phyloP scores from a whole-genome alignment of 1,140 invertebrate genomes.

The Rhyzopertha dominica region DNA sequence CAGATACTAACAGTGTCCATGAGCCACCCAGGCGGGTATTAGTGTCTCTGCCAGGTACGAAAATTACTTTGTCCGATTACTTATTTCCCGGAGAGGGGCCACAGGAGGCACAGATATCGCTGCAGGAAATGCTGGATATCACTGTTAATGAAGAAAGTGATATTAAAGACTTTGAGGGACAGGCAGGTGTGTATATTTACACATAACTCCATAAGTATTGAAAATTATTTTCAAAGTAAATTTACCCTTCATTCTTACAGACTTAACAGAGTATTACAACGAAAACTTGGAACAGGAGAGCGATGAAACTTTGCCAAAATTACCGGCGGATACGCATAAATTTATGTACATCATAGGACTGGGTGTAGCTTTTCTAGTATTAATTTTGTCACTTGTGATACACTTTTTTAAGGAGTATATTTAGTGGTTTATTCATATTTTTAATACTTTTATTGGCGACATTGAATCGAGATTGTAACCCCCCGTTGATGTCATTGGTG shows the following conservation, averaged over 20 bases:
- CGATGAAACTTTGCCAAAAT: slow-evolving; percentile 46
- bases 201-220: not conserved
- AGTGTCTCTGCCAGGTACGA: slow-evolving; percentile 58
- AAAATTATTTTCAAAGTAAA: not conserved
- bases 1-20: slow-evolving; percentile 64
- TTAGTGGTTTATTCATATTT: too few relatives aligned
- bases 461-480: too few relatives aligned
- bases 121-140: slow-evolving; percentile 69
- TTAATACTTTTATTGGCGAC: too few relatives aligned
- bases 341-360: slow-evolving; percentile 53
- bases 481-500: too few relatives aligned
- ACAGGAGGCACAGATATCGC: slow-evolving; percentile 65
- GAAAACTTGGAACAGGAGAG: slow-evolving; percentile 51
- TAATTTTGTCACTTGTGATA: slow-evolving; percentile 55
- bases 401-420: slow-evolving; percentile 45
- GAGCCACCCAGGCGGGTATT: slow-evolving; percentile 75
- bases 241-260: slow-evolving; percentile 43
- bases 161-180: slow-evolving; percentile 61
- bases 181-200: slow-evolving; percentile 44
- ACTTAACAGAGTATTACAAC: slow-evolving; percentile 61
- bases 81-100: slow-evolving; percentile 77
- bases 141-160: slow-evolving; percentile 61
- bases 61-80: slow-evolving; percentile 74
- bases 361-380: slow-evolving; percentile 52
- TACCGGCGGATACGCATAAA: slow-evolving; percentile 50